These are phyloP conservation scores for Phasia obesa DNA, from an alignment of 2,888 invertebrate genomes.

Conservation along the genomic window DNA sequence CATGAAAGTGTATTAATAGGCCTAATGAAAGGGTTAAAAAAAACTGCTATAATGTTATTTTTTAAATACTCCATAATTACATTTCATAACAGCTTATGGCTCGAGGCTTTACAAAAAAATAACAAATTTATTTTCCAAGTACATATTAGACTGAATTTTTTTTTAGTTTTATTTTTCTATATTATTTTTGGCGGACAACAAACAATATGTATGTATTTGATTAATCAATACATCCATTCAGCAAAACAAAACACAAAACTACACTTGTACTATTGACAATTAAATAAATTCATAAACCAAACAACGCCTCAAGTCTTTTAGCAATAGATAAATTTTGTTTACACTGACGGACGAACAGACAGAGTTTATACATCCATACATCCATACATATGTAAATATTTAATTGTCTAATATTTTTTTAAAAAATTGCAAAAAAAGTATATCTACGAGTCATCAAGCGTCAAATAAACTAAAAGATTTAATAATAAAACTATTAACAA, in stretches of 20 bases:
- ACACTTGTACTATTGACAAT: constrained; percentile 16
- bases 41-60: no score
- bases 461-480: not conserved
- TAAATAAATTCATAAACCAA: constrained; percentile 43
- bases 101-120: no score
- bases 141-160: not conserved
- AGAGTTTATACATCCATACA: constrained; percentile 12
- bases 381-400: constrained; percentile 7
- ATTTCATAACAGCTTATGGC: no score
- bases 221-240: constrained; percentile 16
- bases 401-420: constrained; percentile 11
- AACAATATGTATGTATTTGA: no score
- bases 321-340: constrained; percentile 48
- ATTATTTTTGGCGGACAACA: no score
- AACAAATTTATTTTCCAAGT: constrained; percentile 9
- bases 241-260: constrained; percentile 24
- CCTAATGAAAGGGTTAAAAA: no score
- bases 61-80: no score
- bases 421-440: not conserved
- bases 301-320: constrained; percentile 39
- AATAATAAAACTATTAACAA: constrained; percentile 12
- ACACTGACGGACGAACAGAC: not conserved
- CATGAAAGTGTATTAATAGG: no score
- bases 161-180: not conserved
- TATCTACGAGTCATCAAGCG: not conserved